Evolutionary conservation across 2,888 invertebrate genomes (phyloP).

Genomic region (Megalurothrips usitatus): DNA sequence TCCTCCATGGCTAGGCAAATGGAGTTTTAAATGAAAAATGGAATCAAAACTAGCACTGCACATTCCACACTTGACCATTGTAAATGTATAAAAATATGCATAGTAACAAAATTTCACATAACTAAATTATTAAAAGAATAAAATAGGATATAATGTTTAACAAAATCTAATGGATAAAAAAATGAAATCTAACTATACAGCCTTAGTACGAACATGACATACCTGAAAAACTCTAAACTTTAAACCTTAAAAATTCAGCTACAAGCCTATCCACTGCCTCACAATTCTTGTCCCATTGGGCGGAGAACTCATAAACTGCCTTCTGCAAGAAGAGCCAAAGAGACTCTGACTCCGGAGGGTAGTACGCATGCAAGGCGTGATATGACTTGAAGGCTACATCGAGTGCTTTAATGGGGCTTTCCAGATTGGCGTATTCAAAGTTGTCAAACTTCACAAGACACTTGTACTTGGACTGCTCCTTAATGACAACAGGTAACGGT

Average conservation of each 20-base stretch:
- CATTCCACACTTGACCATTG: not conserved
- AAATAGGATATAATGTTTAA: not conserved
- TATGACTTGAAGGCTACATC: not conserved
- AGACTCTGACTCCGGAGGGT: not conserved
- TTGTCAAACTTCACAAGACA: not conserved
- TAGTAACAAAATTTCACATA: not conserved
- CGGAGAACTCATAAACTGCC: not conserved
- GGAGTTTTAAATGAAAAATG: not conserved
- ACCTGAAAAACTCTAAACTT: not conserved
- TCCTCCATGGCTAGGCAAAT: not conserved
- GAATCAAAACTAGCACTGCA: not conserved
- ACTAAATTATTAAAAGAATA: not conserved
- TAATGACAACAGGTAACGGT: not conserved
- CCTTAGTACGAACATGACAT: no score
- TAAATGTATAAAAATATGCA: not conserved
- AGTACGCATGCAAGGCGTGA: not conserved
- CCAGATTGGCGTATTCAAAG: not conserved
- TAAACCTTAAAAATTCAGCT: not conserved
- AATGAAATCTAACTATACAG: no score
- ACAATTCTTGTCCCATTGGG: not conserved
- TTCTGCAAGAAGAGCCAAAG: not conserved
- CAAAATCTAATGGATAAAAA: no score
- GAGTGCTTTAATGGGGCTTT: not conserved
- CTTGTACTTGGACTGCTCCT: not conserved
- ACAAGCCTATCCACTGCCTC: not conserved